Evolutionary conservation across 2,797 vertebrate species (phyloP).

Genomic region (Merluccius polli): DNA sequence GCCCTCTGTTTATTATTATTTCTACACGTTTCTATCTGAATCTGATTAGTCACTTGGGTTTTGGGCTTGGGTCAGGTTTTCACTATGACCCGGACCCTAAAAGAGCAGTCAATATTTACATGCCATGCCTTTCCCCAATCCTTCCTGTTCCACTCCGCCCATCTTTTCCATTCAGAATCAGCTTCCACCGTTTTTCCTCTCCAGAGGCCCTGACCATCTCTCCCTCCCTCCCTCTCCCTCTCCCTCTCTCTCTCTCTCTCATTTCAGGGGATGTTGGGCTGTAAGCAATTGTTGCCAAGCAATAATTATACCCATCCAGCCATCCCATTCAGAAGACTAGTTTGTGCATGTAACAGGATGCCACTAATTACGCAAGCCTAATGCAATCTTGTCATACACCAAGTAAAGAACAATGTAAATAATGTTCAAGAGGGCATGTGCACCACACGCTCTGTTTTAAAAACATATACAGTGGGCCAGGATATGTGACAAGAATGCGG

Average conservation of each 20-base stretch:
- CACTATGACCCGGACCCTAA: slow-evolving; percentile 30
- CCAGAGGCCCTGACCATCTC: slow-evolving; percentile 14
- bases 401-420: not conserved
- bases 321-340: not conserved
- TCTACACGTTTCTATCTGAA: slow-evolving; percentile 55
- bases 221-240: not conserved
- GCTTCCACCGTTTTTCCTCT: slow-evolving; percentile 54
- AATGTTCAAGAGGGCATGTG: not conserved
- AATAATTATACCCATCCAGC: not conserved
- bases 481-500: not conserved
- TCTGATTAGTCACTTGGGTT: slow-evolving; percentile 62
- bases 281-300: not conserved
- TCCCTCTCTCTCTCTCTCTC: slow-evolving; percentile 23
- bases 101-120: slow-evolving; percentile 48
- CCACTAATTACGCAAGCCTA: not conserved
- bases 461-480: not conserved
- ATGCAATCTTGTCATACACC: not conserved
- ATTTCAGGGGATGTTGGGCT: not conserved
- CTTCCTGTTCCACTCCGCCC: slow-evolving; percentile 68
- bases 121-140: slow-evolving; percentile 48
- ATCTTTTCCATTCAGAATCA: slow-evolving; percentile 63
- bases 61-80: slow-evolving; percentile 62
- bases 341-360: not conserved
- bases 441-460: not conserved
- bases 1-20: slow-evolving; percentile 63